phyloP scores from a whole-genome alignment of 2,113 vertebrate genomes.

The Cheirogaleus medius region DNA sequence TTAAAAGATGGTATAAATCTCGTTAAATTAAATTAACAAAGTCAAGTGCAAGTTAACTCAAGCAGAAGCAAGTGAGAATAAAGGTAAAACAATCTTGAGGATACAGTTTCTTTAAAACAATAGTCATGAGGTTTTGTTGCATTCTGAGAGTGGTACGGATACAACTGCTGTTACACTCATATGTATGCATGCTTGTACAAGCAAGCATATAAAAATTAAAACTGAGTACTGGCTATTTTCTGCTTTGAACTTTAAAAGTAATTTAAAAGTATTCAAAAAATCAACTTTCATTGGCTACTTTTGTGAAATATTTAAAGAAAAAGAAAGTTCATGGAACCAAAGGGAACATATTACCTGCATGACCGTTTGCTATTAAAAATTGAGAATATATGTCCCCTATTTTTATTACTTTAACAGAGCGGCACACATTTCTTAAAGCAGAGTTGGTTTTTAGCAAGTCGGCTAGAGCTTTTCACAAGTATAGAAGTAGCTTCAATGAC shows the following conservation, averaged over 20 bases:
- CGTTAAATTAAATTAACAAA: conserved; percentile 69
- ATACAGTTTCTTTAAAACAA: conserved; percentile 64
- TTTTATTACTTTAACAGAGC: conserved; percentile 55
- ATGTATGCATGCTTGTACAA: conserved; percentile 50
- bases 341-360: conserved; percentile 75
- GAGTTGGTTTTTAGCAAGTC: conserved; percentile 68
- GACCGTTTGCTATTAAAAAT: conserved; percentile 79
- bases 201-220: conserved; percentile 62
- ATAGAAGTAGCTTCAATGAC: conserved; percentile 48
- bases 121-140: conserved; percentile 48
- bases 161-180: conserved; percentile 40
- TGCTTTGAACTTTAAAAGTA: conserved; percentile 74
- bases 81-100: conserved; percentile 61
- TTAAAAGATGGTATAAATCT: conserved; percentile 55
- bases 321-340: conserved; percentile 72
- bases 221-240: conserved; percentile 59
- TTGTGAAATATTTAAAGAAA: conserved; percentile 78
- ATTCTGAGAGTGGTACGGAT: conserved; percentile 47
- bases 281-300: conserved; percentile 74
- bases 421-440: conserved; percentile 65
- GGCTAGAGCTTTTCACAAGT: conserved; percentile 48
- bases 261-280: conserved; percentile 76
- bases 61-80: conserved; percentile 71
- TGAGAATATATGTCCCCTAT: conserved; percentile 57
- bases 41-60: conserved; percentile 58